phyloP scores from a whole-genome alignment of 2,797 vertebrate species.

The Vireo griseus region DNA sequence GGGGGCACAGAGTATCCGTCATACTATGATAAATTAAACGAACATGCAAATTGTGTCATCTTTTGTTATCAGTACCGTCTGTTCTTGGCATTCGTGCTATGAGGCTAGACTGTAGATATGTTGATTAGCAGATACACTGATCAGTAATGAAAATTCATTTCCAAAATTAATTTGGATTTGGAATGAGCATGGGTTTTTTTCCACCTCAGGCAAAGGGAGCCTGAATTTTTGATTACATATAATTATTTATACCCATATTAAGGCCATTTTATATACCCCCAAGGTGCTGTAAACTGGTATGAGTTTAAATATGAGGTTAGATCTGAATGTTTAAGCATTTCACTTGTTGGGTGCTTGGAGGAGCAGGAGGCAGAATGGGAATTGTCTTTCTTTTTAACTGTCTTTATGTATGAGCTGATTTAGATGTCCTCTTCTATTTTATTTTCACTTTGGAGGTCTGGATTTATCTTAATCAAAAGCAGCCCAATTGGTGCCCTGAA shows the following conservation, averaged over 20 bases:
- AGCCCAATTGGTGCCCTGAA: not conserved
- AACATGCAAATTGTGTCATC: conserved; percentile 35
- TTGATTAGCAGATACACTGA: conserved; percentile 47
- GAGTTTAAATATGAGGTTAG: conserved; percentile 41
- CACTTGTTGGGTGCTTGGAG: not conserved
- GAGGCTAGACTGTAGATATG: conserved; percentile 25
- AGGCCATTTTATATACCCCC: conserved; percentile 17
- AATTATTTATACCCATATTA: conserved; percentile 50
- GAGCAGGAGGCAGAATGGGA: not conserved
- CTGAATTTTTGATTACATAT: conserved; percentile 39
- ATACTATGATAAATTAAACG: conserved; percentile 14
- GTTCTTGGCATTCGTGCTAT: conserved; percentile 33
- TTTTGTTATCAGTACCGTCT: conserved; percentile 34
- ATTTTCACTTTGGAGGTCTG: not conserved
- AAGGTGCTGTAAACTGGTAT: conserved; percentile 1
- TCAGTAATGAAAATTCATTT: conserved; percentile 65
- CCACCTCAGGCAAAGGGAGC: conserved; percentile 44
- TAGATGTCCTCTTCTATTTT: not conserved
- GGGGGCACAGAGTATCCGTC: not conserved
- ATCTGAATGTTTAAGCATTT: conserved; percentile 20
- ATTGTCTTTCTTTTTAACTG: not conserved
- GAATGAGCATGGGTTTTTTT: not conserved
- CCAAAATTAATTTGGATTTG: conserved; percentile 50
- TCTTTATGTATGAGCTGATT: not conserved
- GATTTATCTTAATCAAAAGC: not conserved